Conservation (phyloP, 2,797 vertebrate species). For the Falco cherrug region DNA sequence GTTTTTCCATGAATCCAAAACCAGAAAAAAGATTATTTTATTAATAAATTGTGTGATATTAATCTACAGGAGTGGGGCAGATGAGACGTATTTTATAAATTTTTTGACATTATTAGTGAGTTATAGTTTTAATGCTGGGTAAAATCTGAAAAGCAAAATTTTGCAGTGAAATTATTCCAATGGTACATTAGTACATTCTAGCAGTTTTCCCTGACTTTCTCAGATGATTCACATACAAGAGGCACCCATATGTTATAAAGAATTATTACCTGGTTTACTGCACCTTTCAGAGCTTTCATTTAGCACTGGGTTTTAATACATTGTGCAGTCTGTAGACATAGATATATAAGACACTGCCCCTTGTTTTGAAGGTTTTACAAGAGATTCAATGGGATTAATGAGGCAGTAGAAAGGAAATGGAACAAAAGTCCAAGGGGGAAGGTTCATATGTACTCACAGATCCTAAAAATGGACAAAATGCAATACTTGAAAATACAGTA, state of each 20-base stretch:
- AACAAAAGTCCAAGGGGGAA: neutral
- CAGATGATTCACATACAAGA: neutral
- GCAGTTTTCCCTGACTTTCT: neutral
- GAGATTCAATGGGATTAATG: neutral
- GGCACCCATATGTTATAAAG: neutral
- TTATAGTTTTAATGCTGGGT: neutral
- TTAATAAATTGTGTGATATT: neutral
- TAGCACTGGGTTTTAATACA: neutral
- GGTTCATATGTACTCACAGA: neutral
- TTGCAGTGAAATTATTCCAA: neutral
- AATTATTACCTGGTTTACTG: neutral
- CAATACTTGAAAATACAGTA: neutral
- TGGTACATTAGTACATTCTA: neutral
- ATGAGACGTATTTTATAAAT: neutral
- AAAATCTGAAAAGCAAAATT: slow-evolving; percentile 8
- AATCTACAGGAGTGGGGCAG: neutral
- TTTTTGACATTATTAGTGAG: neutral
- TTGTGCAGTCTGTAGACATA: neutral
- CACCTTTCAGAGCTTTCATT: neutral
- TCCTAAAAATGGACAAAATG: neutral
- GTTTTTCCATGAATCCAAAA: neutral
- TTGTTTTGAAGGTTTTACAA: neutral
- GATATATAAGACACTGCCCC: neutral
- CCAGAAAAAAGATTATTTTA: neutral
- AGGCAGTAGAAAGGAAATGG: neutral